phyloP scores from a whole-genome alignment of 2,797 vertebrate genomes.

The Paramormyrops hopkinsi region DNA sequence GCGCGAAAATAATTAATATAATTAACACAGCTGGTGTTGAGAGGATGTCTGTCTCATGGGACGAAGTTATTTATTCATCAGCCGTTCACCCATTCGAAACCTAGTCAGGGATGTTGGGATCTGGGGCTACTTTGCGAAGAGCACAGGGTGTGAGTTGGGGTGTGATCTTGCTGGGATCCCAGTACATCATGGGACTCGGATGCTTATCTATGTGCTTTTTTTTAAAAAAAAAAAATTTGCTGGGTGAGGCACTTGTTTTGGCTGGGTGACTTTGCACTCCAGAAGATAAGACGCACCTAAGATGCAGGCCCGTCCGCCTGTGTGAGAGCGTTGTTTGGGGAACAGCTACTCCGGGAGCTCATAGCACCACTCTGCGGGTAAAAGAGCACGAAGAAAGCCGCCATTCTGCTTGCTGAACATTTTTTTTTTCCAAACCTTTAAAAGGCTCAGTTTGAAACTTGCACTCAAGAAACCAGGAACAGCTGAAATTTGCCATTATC shows the following conservation, averaged over 20 bases:
- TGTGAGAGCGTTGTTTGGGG: background rate
- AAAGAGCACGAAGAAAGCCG: background rate
- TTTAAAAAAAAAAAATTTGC: background rate
- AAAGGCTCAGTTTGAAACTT: background rate
- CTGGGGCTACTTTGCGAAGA: background rate
- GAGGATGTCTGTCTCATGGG: background rate
- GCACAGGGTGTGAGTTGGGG: background rate
- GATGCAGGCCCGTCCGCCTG: background rate
- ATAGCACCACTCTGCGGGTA: background rate
- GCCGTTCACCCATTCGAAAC: background rate
- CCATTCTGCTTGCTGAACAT: background rate
- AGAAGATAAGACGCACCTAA: background rate
- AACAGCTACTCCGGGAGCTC: background rate
- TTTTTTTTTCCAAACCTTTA: background rate
- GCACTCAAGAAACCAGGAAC: background rate
- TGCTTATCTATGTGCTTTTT: background rate
- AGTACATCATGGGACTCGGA: background rate
- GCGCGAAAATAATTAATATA: constrained; percentile 7
- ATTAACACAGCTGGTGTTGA: constrained; percentile 3
- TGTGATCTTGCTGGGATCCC: background rate
- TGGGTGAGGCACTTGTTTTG: background rate
- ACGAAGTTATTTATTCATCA: constrained; percentile 4
- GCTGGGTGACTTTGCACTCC: background rate
- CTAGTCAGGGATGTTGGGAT: background rate
- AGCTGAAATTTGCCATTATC: background rate